These are phyloP conservation scores for Tenualosa thibaudeaui DNA, from an alignment of 2,797 vertebrate species.

Conservation along the genomic window DNA sequence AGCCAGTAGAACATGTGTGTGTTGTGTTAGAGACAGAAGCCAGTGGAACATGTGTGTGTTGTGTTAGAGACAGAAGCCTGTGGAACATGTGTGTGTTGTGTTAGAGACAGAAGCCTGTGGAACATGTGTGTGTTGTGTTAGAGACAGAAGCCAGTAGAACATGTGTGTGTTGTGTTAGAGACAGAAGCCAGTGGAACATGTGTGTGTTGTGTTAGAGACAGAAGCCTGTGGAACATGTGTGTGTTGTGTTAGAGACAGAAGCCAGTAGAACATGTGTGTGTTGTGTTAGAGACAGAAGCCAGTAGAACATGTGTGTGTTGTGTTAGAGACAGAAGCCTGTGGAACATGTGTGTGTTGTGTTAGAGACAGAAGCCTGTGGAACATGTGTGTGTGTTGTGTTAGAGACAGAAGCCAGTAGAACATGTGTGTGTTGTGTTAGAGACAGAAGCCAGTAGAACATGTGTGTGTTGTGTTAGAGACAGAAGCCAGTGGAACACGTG, in stretches of 20 bases:
- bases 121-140: constrained; percentile 30
- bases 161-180: not conserved
- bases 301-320: constrained; percentile 43
- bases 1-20: not conserved
- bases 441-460: not conserved
- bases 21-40: not conserved
- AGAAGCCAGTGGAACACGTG: not conserved
- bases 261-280: no score
- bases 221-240: not conserved
- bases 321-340: not conserved
- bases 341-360: not conserved
- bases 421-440: not conserved
- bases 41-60: not conserved
- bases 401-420: not conserved
- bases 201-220: not conserved
- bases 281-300: constrained; percentile 45
- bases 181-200: not conserved
- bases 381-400: not conserved
- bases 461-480: not conserved
- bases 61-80: no score
- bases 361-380: not conserved
- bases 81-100: constrained; percentile 28
- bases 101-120: constrained; percentile 49
- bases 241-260: not conserved
- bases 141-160: not conserved